These are phyloP conservation scores for Agriopis marginaria DNA, from an alignment of 2,888 invertebrate genomes.

Conservation along the genomic window DNA sequence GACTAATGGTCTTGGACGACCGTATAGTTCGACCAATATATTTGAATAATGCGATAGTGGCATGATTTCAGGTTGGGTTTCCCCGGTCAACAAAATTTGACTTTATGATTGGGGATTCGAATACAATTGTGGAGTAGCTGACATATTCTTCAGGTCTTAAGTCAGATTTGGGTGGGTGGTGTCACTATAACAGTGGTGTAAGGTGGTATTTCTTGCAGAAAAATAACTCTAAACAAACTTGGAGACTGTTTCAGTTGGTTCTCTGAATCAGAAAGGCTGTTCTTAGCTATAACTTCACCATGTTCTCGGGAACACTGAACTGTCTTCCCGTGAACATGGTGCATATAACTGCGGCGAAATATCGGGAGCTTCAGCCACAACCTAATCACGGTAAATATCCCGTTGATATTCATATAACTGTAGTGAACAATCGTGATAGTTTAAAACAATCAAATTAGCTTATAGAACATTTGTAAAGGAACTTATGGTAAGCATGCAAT, in stretches of 20 bases:
- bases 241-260: too few relatives aligned
- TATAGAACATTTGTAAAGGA: too few relatives aligned
- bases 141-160: constrained; percentile 4
- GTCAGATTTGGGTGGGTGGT: constrained; percentile 11
- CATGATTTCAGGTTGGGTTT: constrained; percentile 39
- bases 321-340: too few relatives aligned
- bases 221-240: neutral
- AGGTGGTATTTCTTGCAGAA: neutral
- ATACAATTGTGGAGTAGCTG: neutral
- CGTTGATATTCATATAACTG: too few relatives aligned
- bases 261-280: too few relatives aligned
- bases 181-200: neutral
- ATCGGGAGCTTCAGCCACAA: too few relatives aligned
- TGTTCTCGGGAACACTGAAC: too few relatives aligned
- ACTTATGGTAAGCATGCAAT: neutral
- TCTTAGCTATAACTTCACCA: too few relatives aligned
- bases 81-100: constrained; percentile 27
- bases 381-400: too few relatives aligned
- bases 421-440: too few relatives aligned
- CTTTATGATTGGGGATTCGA: neutral
- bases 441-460: too few relatives aligned
- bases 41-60: constrained; percentile 40
- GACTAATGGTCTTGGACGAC: constrained; percentile 15
- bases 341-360: too few relatives aligned
- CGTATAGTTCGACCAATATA: constrained; percentile 24